phyloP scores from a whole-genome alignment of 2,888 invertebrate species.

The Eupithecia centaureata region DNA sequence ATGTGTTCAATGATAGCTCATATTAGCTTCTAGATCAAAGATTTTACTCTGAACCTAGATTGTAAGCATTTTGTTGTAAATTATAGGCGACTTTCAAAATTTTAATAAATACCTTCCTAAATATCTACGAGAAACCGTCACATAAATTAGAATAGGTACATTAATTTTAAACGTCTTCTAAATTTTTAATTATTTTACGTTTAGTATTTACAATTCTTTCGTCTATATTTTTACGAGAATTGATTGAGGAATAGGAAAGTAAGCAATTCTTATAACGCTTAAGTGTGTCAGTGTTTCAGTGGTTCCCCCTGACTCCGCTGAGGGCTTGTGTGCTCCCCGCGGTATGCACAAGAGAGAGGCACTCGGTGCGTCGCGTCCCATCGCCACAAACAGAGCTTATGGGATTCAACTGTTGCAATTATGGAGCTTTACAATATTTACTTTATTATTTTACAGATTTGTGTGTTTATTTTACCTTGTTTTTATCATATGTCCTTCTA shows the following conservation, averaged over 20 bases:
- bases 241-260: too few species aligned
- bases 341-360: conserved; percentile 1
- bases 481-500: too few species aligned
- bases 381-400: conserved; percentile 16
- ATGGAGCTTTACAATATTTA: not conserved
- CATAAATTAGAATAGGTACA: too few species aligned
- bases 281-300: not conserved
- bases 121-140: too few species aligned
- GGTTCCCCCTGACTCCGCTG: not conserved
- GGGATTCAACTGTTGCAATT: conserved; percentile 3
- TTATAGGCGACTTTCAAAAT: too few species aligned
- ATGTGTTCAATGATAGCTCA: too few species aligned
- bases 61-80: too few species aligned
- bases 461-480: not conserved
- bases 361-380: conserved; percentile 16
- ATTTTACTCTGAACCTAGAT: too few species aligned
- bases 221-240: not conserved
- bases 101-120: too few species aligned
- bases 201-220: too few species aligned
- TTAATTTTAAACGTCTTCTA: not conserved
- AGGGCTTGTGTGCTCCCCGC: not conserved
- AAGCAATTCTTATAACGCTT: not conserved
- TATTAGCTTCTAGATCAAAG: too few species aligned
- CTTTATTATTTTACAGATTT: not conserved
- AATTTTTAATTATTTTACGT: not conserved